These are phyloP conservation scores for Nebria salina DNA, from an alignment of 2,888 invertebrate species.

Conservation along the genomic window DNA sequence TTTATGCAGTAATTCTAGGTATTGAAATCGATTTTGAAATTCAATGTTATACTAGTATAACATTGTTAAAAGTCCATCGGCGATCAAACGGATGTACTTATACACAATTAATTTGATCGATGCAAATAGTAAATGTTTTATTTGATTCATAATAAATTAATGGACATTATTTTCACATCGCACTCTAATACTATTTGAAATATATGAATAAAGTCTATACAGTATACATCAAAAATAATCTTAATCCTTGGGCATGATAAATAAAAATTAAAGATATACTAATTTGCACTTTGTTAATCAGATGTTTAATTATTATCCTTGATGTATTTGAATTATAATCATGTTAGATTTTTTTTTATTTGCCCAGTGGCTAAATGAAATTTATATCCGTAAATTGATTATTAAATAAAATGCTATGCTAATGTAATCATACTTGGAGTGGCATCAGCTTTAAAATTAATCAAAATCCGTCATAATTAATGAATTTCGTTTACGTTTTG, in stretches of 20 bases:
- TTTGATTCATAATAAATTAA: too few species aligned
- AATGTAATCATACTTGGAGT: neutral
- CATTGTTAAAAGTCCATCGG: neutral
- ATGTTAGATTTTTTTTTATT: too few species aligned
- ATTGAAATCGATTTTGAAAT: neutral
- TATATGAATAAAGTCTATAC: too few species aligned
- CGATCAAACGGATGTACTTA: neutral
- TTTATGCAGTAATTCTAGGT: neutral
- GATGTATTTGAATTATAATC: too few species aligned
- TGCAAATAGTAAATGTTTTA: too few species aligned
- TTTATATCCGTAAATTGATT: neutral
- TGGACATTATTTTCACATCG: too few species aligned
- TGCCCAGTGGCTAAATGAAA: neutral
- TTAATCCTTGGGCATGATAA: too few species aligned
- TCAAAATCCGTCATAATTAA: slow-evolving; percentile 1
- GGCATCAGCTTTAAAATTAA: neutral
- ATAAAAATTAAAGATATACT: too few species aligned
- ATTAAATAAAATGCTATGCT: neutral
- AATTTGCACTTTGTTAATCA: too few species aligned
- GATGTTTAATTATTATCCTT: too few species aligned
- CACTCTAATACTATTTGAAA: too few species aligned
- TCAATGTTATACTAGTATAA: neutral
- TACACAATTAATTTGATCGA: neutral
- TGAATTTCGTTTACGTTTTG: neutral
- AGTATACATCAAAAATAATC: too few species aligned